A percentile compares a stretch with the other conserved stretches of the same genome.
phyloP scores from a whole-genome alignment of 2,113 vertebrate species.

The Daphoenositta chrysoptera region DNA sequence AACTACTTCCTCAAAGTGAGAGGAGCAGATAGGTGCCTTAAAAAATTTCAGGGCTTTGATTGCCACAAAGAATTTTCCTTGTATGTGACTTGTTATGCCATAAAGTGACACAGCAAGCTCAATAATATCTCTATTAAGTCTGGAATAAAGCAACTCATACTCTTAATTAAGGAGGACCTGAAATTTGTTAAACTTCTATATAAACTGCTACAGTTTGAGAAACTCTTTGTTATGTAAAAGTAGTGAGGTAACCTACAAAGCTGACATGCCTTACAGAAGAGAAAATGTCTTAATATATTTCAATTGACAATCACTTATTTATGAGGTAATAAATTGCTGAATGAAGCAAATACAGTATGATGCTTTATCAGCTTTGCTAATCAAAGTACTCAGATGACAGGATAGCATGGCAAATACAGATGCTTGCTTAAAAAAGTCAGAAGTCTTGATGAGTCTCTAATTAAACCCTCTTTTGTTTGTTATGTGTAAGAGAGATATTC shows the following conservation, averaged over 20 bases:
- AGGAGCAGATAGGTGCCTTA: not conserved
- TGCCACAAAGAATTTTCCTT: not conserved
- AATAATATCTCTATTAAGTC: not conserved
- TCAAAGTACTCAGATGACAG: not conserved
- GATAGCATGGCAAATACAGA: not conserved
- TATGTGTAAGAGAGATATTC: not conserved
- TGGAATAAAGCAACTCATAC: not conserved
- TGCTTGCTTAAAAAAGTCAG: not conserved
- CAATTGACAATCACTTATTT: not conserved
- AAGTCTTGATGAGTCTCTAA: not conserved
- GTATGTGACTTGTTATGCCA: not conserved
- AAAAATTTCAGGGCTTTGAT: not conserved
- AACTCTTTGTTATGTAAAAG: not conserved
- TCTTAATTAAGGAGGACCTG: not conserved
- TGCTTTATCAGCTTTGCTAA: not conserved
- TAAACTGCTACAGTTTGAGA: not conserved
- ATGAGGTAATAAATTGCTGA: not conserved
- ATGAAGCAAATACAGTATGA: not conserved
- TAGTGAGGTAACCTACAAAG: not conserved
- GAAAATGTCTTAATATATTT: not conserved
- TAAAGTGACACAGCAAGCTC: not conserved
- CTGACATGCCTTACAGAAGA: not conserved
- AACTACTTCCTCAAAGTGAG: not conserved
- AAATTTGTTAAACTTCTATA: not conserved
- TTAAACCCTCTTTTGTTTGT: accelerated